Percentiles rank a stretch among this genome's conserved stretches.
Conservation (phyloP, 2,113 vertebrate species). For the Melierax canorus region DNA sequence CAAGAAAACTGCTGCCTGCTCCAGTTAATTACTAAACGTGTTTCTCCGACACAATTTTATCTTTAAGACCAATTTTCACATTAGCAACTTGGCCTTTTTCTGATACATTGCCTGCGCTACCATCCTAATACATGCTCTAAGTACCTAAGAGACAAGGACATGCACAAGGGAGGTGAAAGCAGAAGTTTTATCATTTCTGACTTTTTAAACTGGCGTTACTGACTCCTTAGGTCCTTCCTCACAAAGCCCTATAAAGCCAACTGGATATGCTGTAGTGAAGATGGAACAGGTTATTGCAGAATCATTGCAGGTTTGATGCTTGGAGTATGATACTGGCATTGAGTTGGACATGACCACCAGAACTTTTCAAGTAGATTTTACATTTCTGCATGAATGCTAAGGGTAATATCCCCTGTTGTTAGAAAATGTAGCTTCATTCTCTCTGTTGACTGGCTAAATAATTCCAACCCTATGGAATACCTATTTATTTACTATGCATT, state of each 20-base stretch:
- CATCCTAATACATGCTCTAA: accelerated
- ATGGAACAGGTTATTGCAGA: not conserved
- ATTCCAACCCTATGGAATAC: not conserved
- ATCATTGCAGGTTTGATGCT: not conserved
- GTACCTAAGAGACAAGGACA: too few species aligned
- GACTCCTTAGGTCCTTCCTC: not conserved
- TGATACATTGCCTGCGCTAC: accelerated
- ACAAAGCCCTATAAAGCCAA: too few species aligned
- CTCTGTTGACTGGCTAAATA: not conserved
- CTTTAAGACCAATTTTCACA: constrained; percentile 49
- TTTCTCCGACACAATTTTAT: constrained; percentile 4
- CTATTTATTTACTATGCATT: not conserved
- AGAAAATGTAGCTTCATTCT: not conserved
- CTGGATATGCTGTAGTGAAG: accelerated
- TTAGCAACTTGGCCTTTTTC: not conserved
- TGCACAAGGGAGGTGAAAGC: not conserved
- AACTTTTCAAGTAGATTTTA: not conserved
- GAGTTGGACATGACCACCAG: not conserved
- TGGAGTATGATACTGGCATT: accelerated
- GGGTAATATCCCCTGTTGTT: not conserved
- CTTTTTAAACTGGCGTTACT: not conserved
- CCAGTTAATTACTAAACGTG: constrained; percentile 1
- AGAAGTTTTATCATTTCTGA: not conserved
- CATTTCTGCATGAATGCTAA: not conserved
- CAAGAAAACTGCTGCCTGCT: constrained; percentile 23